Evolutionary conservation across 2,888 invertebrate species (phyloP).

Genomic region (Coleophora flavipennella): DNA sequence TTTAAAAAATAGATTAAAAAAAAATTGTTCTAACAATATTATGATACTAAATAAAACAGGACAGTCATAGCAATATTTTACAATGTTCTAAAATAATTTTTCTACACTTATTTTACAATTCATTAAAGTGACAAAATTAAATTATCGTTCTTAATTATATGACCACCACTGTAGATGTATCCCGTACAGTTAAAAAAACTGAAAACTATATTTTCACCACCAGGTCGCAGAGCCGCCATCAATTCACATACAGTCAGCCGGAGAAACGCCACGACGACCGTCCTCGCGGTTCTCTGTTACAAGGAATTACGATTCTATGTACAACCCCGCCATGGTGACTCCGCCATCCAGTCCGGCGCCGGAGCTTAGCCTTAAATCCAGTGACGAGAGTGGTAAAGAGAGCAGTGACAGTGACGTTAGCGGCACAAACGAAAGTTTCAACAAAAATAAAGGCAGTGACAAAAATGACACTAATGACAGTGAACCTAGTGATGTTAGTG

Average conservation of each 20-base stretch:
- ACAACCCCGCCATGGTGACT: conserved; percentile 31
- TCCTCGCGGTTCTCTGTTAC: conserved; percentile 58
- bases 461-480: conserved; percentile 1
- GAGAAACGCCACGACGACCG: conserved; percentile 65
- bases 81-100: too few relatives aligned
- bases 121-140: too few relatives aligned
- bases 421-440: not conserved
- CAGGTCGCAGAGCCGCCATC: conserved; percentile 56
- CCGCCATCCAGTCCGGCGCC: conserved; percentile 17
- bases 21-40: too few relatives aligned
- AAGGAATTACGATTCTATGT: conserved; percentile 52
- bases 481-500: conserved; percentile 3
- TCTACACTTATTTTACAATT: too few relatives aligned
- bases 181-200: too few relatives aligned
- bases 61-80: too few relatives aligned
- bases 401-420: not conserved
- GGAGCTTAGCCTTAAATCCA: conserved; percentile 2
- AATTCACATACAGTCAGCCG: conserved; percentile 71
- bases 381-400: not conserved
- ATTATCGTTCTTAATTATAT: too few relatives aligned
- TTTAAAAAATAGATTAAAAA: too few relatives aligned
- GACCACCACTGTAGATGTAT: too few relatives aligned
- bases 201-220: not conserved
- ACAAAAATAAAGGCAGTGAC: not conserved
- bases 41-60: too few relatives aligned